phyloP scores from a whole-genome alignment of 2,113 vertebrate genomes.

The Geococcyx californianus region DNA sequence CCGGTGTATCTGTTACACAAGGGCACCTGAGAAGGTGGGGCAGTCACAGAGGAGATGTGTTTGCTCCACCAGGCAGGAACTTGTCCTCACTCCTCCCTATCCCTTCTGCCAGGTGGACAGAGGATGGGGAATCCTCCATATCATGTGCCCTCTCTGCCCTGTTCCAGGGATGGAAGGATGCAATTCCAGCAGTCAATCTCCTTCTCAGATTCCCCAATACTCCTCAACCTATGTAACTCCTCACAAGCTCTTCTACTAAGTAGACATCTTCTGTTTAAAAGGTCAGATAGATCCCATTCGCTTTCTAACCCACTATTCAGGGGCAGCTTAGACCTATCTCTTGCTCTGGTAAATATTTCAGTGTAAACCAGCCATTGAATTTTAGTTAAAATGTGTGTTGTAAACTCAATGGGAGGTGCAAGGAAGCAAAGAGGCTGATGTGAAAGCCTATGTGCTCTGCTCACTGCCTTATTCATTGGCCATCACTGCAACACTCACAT shows the following conservation, averaged over 20 bases:
- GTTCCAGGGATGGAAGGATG: no score
- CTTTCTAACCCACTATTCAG: not conserved
- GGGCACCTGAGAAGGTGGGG: no score
- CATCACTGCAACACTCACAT: not conserved
- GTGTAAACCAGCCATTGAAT: not conserved
- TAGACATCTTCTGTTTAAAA: not conserved
- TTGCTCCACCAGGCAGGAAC: no score
- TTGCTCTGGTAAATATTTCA: not conserved
- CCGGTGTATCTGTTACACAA: not conserved
- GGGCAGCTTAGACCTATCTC: not conserved
- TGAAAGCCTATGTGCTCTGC: not conserved
- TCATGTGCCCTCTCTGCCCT: no score
- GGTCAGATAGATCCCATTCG: not conserved
- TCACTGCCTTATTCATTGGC: not conserved
- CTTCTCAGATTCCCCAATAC: no score
- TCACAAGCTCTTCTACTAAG: no score
- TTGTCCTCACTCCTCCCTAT: no score
- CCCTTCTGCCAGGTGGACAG: no score
- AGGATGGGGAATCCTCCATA: no score
- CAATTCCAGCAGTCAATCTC: no score
- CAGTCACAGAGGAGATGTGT: no score
- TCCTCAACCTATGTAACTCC: no score
- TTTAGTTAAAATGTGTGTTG: not conserved
- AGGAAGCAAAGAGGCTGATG: not conserved
- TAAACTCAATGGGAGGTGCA: not conserved